Base-by-base conservation (phyloP, 2,797 vertebrate genomes). In the Parauchenoglanis ngamensis region DNA sequence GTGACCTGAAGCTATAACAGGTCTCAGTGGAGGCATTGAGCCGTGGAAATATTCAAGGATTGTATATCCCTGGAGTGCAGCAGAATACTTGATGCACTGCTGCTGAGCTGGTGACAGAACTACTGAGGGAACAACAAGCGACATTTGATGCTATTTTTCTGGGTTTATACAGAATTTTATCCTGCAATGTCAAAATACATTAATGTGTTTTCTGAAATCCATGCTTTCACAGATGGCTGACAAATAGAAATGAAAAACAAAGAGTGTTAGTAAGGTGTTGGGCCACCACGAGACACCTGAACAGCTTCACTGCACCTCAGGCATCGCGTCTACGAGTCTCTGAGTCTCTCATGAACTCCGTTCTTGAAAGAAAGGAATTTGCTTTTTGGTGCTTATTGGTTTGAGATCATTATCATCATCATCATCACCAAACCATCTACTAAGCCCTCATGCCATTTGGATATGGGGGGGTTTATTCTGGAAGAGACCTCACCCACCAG, bases 11-110 rank as follows among this genome's bases (percentile, higher is more conserved):
- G 81, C 63, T 83, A 83, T n/a, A 68, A 2, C 46, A 23, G 81
- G 44, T 83, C 81, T 83, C 81, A 68, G 81, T 68, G 63, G 81
- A 83, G 13, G 46, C 81, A 35, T 3, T 13, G 46, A 49, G 63
- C 65, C 5, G n/a, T 83, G 81, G 63, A 83, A 83, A 68, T 83
- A 83, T 83, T 83, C 81, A 68, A 83, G 61, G 63, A 52, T 68
- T 83, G 46, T 52, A 83, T 68, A 35, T 68, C 46, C 63, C 81
- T 35, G 81, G 63, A 68, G 81, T 35, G 61, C 23, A 49, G 59
- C 10, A 8, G 25, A 7, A 68, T 54, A 68, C 46, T 35, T 15
- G 46, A 68, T 54, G 63, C 63, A 35, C 15, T 68, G 81, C 40
- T 28, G 59, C 79, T 46, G 59, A 63, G 79, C 40, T 46, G 23